Percentiles rank a stretch among this genome's conserved stretches.
Conservation (phyloP, 2,888 invertebrate genomes). For the Muscina levida region DNA sequence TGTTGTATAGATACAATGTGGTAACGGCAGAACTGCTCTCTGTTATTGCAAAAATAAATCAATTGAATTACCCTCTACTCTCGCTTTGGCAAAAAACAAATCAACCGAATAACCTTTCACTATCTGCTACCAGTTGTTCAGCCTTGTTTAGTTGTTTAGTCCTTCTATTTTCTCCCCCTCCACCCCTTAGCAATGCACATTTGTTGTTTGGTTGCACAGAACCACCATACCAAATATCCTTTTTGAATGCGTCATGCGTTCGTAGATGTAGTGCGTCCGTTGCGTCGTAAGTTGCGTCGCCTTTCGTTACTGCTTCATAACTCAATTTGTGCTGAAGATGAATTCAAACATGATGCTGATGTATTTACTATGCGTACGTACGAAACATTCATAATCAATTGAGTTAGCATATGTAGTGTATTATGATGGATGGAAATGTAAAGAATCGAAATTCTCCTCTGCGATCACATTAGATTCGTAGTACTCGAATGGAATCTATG, state of each 20-base stretch:
- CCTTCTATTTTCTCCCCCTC: too few relatives aligned
- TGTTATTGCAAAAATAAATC: neutral
- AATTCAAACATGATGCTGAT: constrained; percentile 24
- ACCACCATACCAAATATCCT: too few relatives aligned
- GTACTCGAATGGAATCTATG: neutral
- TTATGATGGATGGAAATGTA: constrained; percentile 5
- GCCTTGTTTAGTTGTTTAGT: too few relatives aligned
- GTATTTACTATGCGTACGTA: constrained; percentile 10
- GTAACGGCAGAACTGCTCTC: too few relatives aligned
- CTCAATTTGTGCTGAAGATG: constrained; percentile 42
- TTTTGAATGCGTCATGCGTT: neutral
- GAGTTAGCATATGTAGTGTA: constrained; percentile 42
- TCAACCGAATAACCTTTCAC: constrained; percentile 24
- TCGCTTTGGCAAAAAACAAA: neutral
- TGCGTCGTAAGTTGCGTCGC: neutral
- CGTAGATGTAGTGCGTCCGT: neutral
- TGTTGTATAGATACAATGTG: too few relatives aligned
- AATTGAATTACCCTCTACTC: neutral
- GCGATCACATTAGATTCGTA: neutral
- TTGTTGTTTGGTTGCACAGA: too few relatives aligned
- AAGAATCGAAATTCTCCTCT: constrained; percentile 22
- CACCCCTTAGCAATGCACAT: too few relatives aligned
- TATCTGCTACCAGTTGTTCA: neutral
- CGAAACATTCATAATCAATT: constrained; percentile 43
- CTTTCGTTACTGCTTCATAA: constrained; percentile 44